Evolutionary conservation across 2,113 vertebrate species (phyloP).

Genomic region (Myrmecophaga tridactyla): DNA sequence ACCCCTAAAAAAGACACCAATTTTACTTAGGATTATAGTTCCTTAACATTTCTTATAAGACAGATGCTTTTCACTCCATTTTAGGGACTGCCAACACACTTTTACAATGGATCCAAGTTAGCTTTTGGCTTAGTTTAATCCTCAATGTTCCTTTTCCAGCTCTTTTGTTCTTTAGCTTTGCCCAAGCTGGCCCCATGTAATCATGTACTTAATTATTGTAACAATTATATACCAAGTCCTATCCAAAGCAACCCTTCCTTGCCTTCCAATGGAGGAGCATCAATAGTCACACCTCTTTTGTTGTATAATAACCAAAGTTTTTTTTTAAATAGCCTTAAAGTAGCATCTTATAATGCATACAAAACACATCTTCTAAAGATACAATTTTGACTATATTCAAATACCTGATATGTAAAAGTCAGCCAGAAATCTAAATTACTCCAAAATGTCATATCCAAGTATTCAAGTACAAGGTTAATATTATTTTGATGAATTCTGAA

Average conservation of each 20-base stretch:
- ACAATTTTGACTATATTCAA: constrained; percentile 8
- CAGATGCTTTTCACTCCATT: constrained; percentile 48
- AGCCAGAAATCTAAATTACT: constrained; percentile 44
- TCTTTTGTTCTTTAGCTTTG: constrained; percentile 26
- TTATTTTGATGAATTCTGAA: constrained; percentile 64
- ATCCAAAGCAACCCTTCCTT: not conserved
- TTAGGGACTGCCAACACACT: constrained; percentile 24
- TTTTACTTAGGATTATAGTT: constrained; percentile 37
- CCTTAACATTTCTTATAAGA: constrained; percentile 22
- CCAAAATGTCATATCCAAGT: constrained; percentile 20
- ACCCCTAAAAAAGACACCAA: constrained; percentile 47
- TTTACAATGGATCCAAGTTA: constrained; percentile 38
- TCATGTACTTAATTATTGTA: not conserved
- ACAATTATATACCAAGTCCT: not conserved
- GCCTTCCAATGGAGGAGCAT: not conserved
- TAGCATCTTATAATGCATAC: not conserved
- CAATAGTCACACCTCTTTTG: not conserved
- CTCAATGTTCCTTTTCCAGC: not conserved
- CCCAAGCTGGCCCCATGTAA: not conserved
- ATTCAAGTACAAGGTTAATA: constrained; percentile 36
- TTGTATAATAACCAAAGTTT: not conserved
- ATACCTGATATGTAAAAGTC: constrained; percentile 49
- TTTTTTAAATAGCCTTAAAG: not conserved
- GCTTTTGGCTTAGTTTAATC: constrained; percentile 50
- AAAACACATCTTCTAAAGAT: constrained; percentile 43